Conservation (phyloP, 2,888 invertebrate genomes). For the Lycocerus yunnanus region DNA sequence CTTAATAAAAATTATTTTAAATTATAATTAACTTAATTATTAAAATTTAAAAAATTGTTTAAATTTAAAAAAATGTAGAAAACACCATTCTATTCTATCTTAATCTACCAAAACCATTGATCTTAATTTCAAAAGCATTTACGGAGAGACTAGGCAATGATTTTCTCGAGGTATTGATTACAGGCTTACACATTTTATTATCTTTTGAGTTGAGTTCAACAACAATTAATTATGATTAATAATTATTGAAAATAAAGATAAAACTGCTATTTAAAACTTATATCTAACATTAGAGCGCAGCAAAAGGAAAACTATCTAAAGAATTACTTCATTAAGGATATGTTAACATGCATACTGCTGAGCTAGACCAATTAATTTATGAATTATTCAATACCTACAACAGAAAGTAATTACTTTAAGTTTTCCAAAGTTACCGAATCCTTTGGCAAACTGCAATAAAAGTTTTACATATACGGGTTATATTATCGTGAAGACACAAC, state of each 20-base stretch:
- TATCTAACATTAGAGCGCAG: background rate
- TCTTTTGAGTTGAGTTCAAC: background rate
- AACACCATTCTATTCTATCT: background rate
- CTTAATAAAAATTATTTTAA: too few species aligned
- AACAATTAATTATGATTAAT: background rate
- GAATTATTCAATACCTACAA: background rate
- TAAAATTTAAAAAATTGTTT: too few species aligned
- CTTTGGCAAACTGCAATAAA: background rate
- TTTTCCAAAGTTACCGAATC: background rate
- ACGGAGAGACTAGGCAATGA: background rate
- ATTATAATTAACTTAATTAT: too few species aligned
- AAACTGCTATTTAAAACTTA: background rate
- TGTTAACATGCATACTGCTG: background rate
- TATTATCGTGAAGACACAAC: background rate
- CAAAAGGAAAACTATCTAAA: background rate
- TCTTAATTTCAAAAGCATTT: background rate
- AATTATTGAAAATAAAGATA: background rate
- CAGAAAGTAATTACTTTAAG: background rate
- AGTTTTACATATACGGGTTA: background rate
- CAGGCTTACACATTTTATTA: background rate
- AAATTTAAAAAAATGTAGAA: background rate
- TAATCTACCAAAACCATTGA: background rate
- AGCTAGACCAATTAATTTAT: background rate
- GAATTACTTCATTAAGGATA: background rate
- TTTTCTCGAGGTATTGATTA: background rate